Percentiles rank a stretch among this genome's conserved stretches.
phyloP scores from a whole-genome alignment of 2,797 vertebrate species.

The Psittacula derbiana region DNA sequence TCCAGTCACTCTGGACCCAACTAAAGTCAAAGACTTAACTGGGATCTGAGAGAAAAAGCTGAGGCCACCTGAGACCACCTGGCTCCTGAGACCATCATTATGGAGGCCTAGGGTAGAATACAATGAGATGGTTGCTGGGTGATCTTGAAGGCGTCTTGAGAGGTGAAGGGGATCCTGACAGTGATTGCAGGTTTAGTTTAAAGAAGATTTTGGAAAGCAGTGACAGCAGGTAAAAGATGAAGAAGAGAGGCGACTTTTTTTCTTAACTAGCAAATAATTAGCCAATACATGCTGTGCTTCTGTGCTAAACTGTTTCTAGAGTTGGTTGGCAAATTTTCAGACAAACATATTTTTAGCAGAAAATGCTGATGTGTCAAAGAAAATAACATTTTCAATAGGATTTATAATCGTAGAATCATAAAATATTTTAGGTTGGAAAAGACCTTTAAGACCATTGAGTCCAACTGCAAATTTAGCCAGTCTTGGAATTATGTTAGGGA shows the following conservation, averaged over 20 bases:
- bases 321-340: background rate
- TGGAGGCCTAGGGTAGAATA: background rate
- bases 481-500: background rate
- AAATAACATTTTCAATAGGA: background rate
- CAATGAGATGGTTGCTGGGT: background rate
- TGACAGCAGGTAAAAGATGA: background rate
- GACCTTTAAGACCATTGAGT: background rate
- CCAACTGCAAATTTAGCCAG: background rate
- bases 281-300: accelerated
- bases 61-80: background rate
- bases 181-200: background rate
- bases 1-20: background rate
- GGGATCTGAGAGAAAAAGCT: background rate
- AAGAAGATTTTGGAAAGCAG: background rate
- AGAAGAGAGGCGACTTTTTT: background rate
- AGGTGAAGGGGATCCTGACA: background rate
- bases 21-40: background rate
- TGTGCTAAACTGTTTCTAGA: background rate
- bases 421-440: background rate
- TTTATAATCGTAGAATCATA: background rate
- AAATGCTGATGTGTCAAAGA: background rate
- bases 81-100: background rate
- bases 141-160: background rate
- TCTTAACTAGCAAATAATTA: background rate
- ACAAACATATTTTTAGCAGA: background rate